A percentile compares a stretch with the other conserved stretches of the same genome.
These are phyloP conservation scores for Cynopterus brachyotis DNA, from an alignment of 2,113 vertebrate genomes.

Conservation along the genomic window DNA sequence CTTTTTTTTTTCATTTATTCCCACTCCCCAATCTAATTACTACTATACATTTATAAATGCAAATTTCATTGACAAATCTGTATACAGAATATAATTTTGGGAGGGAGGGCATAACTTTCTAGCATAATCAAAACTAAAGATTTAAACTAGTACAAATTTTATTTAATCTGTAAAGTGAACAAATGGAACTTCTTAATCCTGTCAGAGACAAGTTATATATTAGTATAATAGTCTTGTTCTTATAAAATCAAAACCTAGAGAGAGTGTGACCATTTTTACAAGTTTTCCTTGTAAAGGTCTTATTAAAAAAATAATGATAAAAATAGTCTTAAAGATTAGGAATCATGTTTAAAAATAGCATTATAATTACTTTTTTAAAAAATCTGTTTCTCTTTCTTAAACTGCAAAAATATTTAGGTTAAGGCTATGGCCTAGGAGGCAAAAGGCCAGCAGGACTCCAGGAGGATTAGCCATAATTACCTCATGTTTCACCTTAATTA, in stretches of 20 bases:
- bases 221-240: constrained; percentile 43
- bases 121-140: constrained; percentile 41
- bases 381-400: constrained; percentile 68
- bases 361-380: constrained; percentile 73
- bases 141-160: neutral
- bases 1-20: neutral
- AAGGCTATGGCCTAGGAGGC: constrained; percentile 80
- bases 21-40: neutral
- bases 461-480: constrained; percentile 88
- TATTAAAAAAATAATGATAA: neutral
- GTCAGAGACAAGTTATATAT: constrained; percentile 53
- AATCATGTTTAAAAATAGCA: constrained; percentile 65
- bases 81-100: neutral
- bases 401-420: constrained; percentile 75
- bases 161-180: constrained; percentile 33
- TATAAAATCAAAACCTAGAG: constrained; percentile 56
- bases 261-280: constrained; percentile 7
- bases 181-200: constrained; percentile 68
- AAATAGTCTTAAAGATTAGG: constrained; percentile 61
- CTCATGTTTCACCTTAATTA: constrained; percentile 91
- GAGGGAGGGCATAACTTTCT: neutral
- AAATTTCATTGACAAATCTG: neutral
- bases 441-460: constrained; percentile 83
- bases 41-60: neutral
- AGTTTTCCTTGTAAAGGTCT: neutral